Base-by-base conservation (phyloP, 2,888 invertebrate species). In the Oegoconia quadripuncta region DNA sequence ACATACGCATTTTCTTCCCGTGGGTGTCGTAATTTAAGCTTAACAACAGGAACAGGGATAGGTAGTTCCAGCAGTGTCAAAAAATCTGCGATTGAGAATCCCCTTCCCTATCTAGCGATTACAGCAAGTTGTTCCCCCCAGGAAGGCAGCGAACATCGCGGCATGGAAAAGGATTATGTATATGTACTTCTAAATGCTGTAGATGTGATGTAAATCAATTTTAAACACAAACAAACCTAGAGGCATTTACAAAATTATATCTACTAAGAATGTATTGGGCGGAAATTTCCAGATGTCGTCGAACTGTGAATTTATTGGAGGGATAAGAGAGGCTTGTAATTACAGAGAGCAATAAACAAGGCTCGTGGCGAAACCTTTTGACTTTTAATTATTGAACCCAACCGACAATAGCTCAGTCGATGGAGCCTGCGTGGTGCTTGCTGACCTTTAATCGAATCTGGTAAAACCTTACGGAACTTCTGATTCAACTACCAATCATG, bases 381-480 rank as follows among this genome's bases (percentile, higher is more conserved):
- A 69, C 65, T 76, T 74, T 77, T 80, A 76, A 76, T 80, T 77
- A 78, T 72, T 64, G 61, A 63, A 67, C 53, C 53, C 44, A 59
- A 58, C 59, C 51, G 52, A 72, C 68, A 68, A 76, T 64, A 64
- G 61, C 59, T 48, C 48, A 50, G 54, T 32, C 25, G 51, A 38
- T 50, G 50, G 58, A 52, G 55, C 58, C 50, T 46, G 52, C 46
- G 41, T 46, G 37, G 59, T 57, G 52, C n/a, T n/a, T 59, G 55
- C 41, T 72, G 74, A 69, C 72, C 73, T 80, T 79, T 76, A 74
- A 71, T 73, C 66, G 69, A 68, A 54, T 58, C 57, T 60, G 67
- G 69, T 75, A 72, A 74, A 75, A 75, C 62, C 71, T 63, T 52
- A 50, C 51, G 48, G 59, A 55, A 44, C 42, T 42, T 37, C 54